Evolutionary conservation across 2,797 vertebrate genomes (phyloP).

Genomic region (Melanotaenia nigrans): DNA sequence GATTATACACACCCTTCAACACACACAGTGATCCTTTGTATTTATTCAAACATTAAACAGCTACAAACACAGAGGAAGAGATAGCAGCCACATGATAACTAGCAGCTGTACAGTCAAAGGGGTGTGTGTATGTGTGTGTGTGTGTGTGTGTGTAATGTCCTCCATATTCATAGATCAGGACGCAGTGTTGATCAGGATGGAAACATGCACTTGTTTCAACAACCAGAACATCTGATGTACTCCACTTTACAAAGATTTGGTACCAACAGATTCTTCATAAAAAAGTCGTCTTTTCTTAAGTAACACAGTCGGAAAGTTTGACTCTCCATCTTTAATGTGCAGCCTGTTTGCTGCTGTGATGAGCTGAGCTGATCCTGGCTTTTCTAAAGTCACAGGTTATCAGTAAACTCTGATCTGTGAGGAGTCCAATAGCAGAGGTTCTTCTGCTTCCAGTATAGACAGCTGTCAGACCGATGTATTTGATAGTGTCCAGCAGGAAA

Average conservation of each 20-base stretch:
- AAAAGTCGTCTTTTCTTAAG: constrained; percentile 65
- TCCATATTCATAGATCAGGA: constrained; percentile 27
- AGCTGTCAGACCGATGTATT: constrained; percentile 1
- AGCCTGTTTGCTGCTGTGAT: constrained; percentile 39
- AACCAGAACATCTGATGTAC: constrained; percentile 61
- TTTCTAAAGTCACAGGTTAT: constrained; percentile 18
- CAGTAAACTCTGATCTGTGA: not conserved
- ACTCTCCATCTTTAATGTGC: constrained; percentile 38
- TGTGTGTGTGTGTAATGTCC: constrained; percentile 18
- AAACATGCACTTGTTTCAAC: constrained; percentile 74
- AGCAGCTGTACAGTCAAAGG: constrained; percentile 56
- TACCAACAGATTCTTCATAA: constrained; percentile 60
- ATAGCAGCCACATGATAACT: constrained; percentile 58
- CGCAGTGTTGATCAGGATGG: constrained; percentile 35
- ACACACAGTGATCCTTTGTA: constrained; percentile 57
- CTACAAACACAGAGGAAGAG: constrained; percentile 63
- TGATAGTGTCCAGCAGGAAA: not conserved
- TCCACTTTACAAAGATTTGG: constrained; percentile 71
- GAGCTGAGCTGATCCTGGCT: constrained; percentile 7
- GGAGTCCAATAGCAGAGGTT: too few species aligned
- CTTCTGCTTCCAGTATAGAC: not conserved
- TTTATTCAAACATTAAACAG: constrained; percentile 79
- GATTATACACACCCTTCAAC: constrained; percentile 28
- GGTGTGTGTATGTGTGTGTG: not conserved
- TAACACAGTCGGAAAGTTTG: constrained; percentile 67